Base-by-base conservation (phyloP, 1,140 invertebrate genomes). In the Kradibia gibbosae region DNA sequence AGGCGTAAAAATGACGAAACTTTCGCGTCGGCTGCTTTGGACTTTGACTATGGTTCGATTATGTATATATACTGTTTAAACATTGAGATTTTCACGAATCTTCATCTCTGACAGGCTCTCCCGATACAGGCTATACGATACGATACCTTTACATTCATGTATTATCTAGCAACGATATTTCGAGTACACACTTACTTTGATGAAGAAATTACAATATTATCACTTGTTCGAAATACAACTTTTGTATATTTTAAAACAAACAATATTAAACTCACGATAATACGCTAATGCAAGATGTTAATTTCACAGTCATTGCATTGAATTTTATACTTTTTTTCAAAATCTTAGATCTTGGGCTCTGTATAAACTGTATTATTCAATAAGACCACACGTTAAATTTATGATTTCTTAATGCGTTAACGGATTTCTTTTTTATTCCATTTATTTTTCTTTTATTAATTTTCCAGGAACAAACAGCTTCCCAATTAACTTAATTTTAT, bases 41-140 rank as follows among this genome's bases (percentile, higher is more conserved):
- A 28, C 70, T 72, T 50, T 48, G 39, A 50, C 42, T 50, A 28
- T 0, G 42, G 25, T 15, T 72, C 70, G 70, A 72, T 48, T 72
- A 48, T 45, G 42, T 28, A 28, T 50, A 72, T 48, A 72, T 48
- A 48, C 48, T 53, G 45, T 73, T 73, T 73, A 73, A 73, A 73
- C 71, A 73, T 73, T 73, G 25, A 50, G n/a, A 53, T 73, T 55
- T 73, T 55, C 28, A 53, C 25, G 34, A 31, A 71, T 31, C 45
- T 39, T 45, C 67, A 10, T 48, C 45, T 48, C 45, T 48, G 8
- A 7, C 45, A 7, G 45, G 7, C 45, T 48, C 45, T 17, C 45
- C 45, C 8, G 7, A 7, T 48, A 7, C 45, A 7, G 8, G 45
- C 17, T n/a, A n/a, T n/a, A n/a, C 45, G 60, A 3, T 13, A 1